phyloP scores from a whole-genome alignment of 2,113 vertebrate species.

The Oncorhynchus nerka region DNA sequence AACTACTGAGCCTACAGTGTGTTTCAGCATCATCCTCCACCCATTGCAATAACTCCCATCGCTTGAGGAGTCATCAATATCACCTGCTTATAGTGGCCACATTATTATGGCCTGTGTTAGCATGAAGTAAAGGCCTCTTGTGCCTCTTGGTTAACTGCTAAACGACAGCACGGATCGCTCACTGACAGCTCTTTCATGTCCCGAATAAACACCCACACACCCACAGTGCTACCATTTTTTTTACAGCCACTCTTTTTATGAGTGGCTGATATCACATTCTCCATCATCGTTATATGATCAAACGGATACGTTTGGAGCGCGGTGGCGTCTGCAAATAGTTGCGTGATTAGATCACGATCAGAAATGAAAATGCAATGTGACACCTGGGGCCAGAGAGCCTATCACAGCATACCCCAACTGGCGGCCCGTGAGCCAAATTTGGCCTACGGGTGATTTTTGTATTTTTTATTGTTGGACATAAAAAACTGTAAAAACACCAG shows the following conservation, averaged over 20 bases:
- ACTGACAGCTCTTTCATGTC: conserved; percentile 44
- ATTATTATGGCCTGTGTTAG: conserved; percentile 8
- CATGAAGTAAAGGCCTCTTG: conserved; percentile 42
- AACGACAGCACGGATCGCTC: conserved; percentile 19
- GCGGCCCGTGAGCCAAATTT: no score
- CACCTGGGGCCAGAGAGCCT: conserved; percentile 7
- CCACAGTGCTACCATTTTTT: conserved; percentile 21
- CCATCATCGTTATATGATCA: conserved; percentile 30
- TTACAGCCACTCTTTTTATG: conserved; percentile 30
- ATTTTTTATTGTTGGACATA: no score
- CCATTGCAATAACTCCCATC: neutral
- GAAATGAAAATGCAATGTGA: conserved; percentile 53
- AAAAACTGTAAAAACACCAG: no score
- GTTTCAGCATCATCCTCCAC: neutral
- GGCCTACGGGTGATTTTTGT: no score
- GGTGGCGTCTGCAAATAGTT: conserved; percentile 44
- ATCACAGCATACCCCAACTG: neutral
- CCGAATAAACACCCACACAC: conserved; percentile 38
- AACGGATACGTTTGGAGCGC: conserved; percentile 28
- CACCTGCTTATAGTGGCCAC: neutral
- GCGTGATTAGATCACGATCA: conserved; percentile 48
- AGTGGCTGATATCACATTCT: conserved; percentile 45
- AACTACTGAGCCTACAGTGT: neutral
- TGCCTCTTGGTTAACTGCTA: conserved; percentile 10
- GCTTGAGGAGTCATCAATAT: neutral